Percentiles rank a stretch among this genome's conserved stretches.
phyloP scores from a whole-genome alignment of 2,888 invertebrate genomes.

The Drosophila prolongata region DNA sequence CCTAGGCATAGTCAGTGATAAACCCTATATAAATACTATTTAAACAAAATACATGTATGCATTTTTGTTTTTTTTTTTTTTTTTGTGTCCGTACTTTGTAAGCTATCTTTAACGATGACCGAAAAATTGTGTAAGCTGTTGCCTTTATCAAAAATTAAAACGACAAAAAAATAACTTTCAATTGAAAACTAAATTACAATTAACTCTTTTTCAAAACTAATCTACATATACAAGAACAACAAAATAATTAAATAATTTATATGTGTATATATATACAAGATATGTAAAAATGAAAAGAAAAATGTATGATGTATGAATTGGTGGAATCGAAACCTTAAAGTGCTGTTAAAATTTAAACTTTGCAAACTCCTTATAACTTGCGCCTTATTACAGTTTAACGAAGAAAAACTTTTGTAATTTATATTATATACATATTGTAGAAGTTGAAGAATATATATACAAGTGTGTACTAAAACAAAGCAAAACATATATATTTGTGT shows the following conservation, averaged over 20 bases:
- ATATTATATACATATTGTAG: conserved; percentile 28
- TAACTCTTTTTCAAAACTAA: conserved; percentile 46
- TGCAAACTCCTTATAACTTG: conserved; percentile 41
- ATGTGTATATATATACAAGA: conserved; percentile 24
- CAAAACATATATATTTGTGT: conserved; percentile 23
- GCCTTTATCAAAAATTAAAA: conserved; percentile 59
- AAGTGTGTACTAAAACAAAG: conserved; percentile 17
- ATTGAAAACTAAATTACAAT: conserved; percentile 43
- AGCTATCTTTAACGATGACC: conserved; percentile 32
- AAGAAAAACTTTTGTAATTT: conserved; percentile 66
- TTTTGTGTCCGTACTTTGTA: conserved; percentile 50
- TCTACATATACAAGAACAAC: conserved; percentile 37
- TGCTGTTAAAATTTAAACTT: conserved; percentile 42
- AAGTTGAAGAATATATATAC: conserved; percentile 19
- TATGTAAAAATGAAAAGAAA: neutral
- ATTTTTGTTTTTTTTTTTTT: conserved; percentile 51
- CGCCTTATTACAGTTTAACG: conserved; percentile 42
- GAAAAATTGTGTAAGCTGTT: conserved; percentile 57
- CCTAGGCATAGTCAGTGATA: conserved; percentile 71
- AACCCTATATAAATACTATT: conserved; percentile 39
- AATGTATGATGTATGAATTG: conserved; percentile 16
- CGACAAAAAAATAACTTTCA: conserved; percentile 24
- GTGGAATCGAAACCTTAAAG: conserved; percentile 38
- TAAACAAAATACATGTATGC: conserved; percentile 29
- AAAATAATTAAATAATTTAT: conserved; percentile 21